Percentiles rank a stretch among this genome's conserved stretches.
These are phyloP conservation scores for Drosophila pseudotalamancana DNA, from an alignment of 2,888 invertebrate genomes.

Conservation along the genomic window DNA sequence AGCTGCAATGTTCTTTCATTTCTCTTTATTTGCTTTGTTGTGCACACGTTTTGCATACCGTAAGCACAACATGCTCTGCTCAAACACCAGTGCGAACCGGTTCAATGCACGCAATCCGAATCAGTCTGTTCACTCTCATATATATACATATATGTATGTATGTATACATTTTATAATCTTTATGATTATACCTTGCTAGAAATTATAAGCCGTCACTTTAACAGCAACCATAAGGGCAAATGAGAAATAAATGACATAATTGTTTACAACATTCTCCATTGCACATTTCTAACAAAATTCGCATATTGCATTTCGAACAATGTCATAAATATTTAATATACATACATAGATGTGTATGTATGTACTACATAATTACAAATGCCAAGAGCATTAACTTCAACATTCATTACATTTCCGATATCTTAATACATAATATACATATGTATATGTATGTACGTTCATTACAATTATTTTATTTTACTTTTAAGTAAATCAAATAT, in stretches of 20 bases:
- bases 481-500: too few relatives aligned
- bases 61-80: conserved; percentile 22
- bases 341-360: too few relatives aligned
- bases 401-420: too few relatives aligned
- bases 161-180: conserved; percentile 28
- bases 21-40: conserved; percentile 17
- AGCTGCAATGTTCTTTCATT: too few relatives aligned
- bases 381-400: too few relatives aligned
- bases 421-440: too few relatives aligned
- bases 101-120: background rate
- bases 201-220: conserved; percentile 18
- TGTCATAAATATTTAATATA: too few relatives aligned
- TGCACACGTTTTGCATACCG: conserved; percentile 43
- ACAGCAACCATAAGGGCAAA: conserved; percentile 23
- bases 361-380: background rate
- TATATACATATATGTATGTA: conserved; percentile 2
- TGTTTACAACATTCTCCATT: conserved; percentile 11
- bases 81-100: conserved; percentile 28
- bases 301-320: background rate
- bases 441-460: too few relatives aligned
- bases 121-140: background rate
- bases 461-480: too few relatives aligned
- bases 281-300: background rate
- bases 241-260: conserved; percentile 16
- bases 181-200: conserved; percentile 2